phyloP scores from a whole-genome alignment of 2,888 invertebrate genomes.

The Vanessa cardui region DNA sequence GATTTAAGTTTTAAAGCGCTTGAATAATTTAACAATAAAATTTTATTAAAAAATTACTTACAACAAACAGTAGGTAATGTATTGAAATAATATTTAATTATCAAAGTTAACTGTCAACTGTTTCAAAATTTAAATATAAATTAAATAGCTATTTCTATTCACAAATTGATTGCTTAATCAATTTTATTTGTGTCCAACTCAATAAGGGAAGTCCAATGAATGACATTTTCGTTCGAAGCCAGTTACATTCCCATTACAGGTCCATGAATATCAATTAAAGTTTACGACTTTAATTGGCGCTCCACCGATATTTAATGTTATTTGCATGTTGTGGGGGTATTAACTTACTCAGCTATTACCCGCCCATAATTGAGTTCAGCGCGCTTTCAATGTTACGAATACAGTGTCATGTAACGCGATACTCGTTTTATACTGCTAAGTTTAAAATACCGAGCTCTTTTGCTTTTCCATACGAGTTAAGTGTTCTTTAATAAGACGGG shows the following conservation, averaged over 20 bases:
- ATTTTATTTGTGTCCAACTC: slow-evolving; percentile 3
- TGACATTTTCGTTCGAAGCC: slow-evolving; percentile 30
- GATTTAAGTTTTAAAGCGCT: too few relatives aligned
- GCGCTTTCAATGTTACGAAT: slow-evolving; percentile 50
- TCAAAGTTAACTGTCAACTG: too few relatives aligned
- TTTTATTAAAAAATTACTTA: too few relatives aligned
- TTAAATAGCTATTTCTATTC: too few relatives aligned
- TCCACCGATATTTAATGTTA: slow-evolving; percentile 67
- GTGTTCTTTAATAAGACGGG: neutral
- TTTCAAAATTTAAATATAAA: too few relatives aligned
- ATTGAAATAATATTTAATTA: too few relatives aligned
- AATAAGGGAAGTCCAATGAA: slow-evolving; percentile 26
- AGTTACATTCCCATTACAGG: slow-evolving; percentile 56
- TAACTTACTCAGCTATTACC: slow-evolving; percentile 60
- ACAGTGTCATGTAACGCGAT: slow-evolving; percentile 20
- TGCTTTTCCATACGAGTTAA: slow-evolving; percentile 5
- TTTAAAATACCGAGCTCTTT: neutral
- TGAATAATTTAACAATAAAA: too few relatives aligned
- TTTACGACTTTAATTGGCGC: slow-evolving; percentile 68
- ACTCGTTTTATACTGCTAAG: slow-evolving; percentile 20
- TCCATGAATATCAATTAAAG: slow-evolving; percentile 74
- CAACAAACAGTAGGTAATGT: too few relatives aligned
- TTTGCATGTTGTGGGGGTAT: slow-evolving; percentile 68
- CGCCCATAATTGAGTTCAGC: slow-evolving; percentile 61
- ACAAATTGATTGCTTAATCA: neutral